Base-by-base conservation (phyloP, 2,888 invertebrate genomes). In the Philaethria dido region DNA sequence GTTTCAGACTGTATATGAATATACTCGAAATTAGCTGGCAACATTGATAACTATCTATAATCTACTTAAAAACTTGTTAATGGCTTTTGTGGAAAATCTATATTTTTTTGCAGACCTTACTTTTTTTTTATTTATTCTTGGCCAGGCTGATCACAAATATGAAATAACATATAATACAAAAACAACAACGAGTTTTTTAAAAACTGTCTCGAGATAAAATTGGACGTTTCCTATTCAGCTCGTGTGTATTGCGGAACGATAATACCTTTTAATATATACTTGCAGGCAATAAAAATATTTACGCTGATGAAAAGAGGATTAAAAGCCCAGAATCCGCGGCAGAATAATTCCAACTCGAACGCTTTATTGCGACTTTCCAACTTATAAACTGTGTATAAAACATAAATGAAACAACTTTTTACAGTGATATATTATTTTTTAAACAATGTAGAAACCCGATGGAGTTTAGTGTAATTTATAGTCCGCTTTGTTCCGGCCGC, bases 381-480 rank as follows among this genome's bases (percentile, higher is more conserved):
- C 64, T 59, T 64, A 48, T 36, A 39, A 36, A 48, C 33, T 48
- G 22, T 20, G 47, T 57, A 25, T 20, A 42, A 65, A 65, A 44
- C 42, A n/a, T 47, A 36, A 60, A 48, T 29, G 9, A 25, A 62
- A 55, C 52, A 62, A 50, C n/a, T 50, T 52, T 66, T 47, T 25
- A 39, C 66, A 22, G 62, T 62, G n/a, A 57, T 66, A 62, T 55
- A 66, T 62, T 62, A 62, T 65, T 52, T 69, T 69, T 70, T 60
- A 29, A 68, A 65, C 70, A 68, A 66, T 68, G 70, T 62, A 54
- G 54, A 63, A 33, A 57, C 55, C 54, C 33, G 54, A 62, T 64
- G 62, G 52, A 65, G 50, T 70, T 68, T 63, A 55, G 48, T 52
- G 36, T 45, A 62, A 68, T 68, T 68, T 68, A 68, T 70, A 20